These are phyloP conservation scores for Euschistus heros DNA, from an alignment of 1,140 invertebrate species.

Conservation along the genomic window DNA sequence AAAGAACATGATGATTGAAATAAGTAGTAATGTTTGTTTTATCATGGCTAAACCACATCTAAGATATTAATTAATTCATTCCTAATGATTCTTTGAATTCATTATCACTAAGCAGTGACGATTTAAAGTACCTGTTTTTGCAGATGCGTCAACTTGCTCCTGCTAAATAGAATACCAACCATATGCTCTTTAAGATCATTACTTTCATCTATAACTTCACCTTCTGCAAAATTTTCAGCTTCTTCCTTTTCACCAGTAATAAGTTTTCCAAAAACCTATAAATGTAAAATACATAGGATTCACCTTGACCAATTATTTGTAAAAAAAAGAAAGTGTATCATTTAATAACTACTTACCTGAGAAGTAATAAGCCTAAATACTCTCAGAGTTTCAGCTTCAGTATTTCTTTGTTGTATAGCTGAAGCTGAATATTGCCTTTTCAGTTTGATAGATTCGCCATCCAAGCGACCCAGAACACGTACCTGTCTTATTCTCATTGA, in stretches of 20 bases:
- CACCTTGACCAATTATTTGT: neutral
- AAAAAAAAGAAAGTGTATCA: neutral
- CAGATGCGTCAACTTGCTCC: constrained; percentile 84
- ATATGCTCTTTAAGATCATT: constrained; percentile 90
- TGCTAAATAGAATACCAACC: constrained; percentile 90
- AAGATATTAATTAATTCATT: neutral
- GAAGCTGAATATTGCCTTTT: constrained; percentile 42
- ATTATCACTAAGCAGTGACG: neutral
- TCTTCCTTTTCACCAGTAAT: constrained; percentile 47
- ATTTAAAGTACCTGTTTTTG: constrained; percentile 70
- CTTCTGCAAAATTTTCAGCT: constrained; percentile 37
- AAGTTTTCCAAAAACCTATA: constrained; percentile 82
- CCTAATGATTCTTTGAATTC: neutral
- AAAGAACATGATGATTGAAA: constrained; percentile 3
- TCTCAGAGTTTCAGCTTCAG: constrained; percentile 82
- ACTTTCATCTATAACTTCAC: constrained; percentile 52
- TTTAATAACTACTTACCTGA: constrained; percentile 47
- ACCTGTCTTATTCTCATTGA: constrained; percentile 81
- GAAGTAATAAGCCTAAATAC: constrained; percentile 90
- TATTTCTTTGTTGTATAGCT: constrained; percentile 72
- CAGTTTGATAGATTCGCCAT: constrained; percentile 40
- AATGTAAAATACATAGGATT: no score
- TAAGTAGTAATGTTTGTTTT: neutral
- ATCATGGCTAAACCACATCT: neutral
- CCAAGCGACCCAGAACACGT: constrained; percentile 45